Conservation (phyloP, 2,888 invertebrate species). For the Lingula anatina region DNA sequence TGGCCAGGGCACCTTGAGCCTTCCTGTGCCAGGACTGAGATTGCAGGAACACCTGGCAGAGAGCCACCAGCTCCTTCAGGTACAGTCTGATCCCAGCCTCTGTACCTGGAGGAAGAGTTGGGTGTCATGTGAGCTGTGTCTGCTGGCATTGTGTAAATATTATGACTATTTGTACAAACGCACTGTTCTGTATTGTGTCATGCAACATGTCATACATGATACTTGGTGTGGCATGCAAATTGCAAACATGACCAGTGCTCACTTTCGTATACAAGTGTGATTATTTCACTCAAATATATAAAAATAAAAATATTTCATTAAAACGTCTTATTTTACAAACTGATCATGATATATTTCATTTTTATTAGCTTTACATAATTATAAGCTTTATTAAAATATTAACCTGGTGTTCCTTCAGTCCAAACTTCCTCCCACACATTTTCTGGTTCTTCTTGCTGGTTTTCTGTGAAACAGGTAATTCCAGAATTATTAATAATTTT, state of each 20-base stretch:
- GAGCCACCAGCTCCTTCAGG: slow-evolving; percentile 65
- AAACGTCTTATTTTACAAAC: no score
- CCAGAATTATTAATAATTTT: background rate
- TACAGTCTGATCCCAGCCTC: slow-evolving; percentile 78
- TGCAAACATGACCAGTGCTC: no score
- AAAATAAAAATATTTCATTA: background rate
- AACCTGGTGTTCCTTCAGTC: slow-evolving; percentile 79
- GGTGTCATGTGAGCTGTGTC: no score
- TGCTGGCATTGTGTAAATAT: no score
- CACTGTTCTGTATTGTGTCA: background rate
- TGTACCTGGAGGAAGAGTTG: slow-evolving; percentile 45
- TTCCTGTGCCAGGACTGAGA: slow-evolving; percentile 86
- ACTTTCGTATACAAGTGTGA: no score
- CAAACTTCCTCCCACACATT: slow-evolving; percentile 80
- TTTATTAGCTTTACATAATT: no score
- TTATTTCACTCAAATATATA: background rate
- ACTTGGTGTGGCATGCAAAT: no score
- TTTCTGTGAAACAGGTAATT: background rate
- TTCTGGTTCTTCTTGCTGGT: slow-evolving; percentile 1
- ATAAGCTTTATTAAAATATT: no score
- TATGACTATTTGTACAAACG: no score
- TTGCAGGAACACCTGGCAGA: slow-evolving; percentile 67
- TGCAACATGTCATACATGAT: no score
- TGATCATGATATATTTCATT: no score
- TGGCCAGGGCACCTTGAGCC: slow-evolving; percentile 78